phyloP scores from a whole-genome alignment of 2,113 vertebrate genomes.

The Phoenicopterus ruber region DNA sequence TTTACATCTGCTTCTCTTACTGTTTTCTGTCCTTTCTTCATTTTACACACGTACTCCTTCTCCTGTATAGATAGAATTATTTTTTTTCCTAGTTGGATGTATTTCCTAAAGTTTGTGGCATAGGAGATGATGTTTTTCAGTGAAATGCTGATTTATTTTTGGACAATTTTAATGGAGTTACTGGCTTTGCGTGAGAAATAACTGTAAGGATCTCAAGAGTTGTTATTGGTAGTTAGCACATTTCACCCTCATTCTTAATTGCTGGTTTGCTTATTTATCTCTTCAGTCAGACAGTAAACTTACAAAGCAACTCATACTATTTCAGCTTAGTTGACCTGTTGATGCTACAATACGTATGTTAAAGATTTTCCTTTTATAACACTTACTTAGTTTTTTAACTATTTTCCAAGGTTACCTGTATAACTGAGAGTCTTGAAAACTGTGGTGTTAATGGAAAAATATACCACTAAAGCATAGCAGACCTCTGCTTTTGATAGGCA shows the following conservation, averaged over 20 bases:
- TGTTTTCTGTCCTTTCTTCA: neutral
- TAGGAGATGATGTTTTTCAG: neutral
- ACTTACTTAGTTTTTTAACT: neutral
- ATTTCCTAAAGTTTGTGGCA: neutral
- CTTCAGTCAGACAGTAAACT: neutral
- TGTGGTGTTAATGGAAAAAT: neutral
- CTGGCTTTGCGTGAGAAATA: neutral
- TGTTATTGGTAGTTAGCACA: neutral
- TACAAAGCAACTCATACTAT: neutral
- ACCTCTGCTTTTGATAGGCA: neutral
- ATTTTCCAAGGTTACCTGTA: neutral
- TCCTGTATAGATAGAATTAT: neutral
- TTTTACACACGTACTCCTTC: neutral
- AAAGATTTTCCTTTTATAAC: neutral
- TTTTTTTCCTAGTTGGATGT: neutral
- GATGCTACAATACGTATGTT: neutral
- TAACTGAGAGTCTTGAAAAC: neutral
- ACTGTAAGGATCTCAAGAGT: neutral
- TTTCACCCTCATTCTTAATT: neutral
- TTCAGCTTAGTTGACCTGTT: neutral
- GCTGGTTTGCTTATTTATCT: neutral
- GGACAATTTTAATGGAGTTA: neutral
- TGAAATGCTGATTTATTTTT: neutral
- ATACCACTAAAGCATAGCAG: neutral
- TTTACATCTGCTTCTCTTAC: rapidly evolving